These are phyloP conservation scores for Anniella stebbinsi DNA, from an alignment of 2,797 vertebrate genomes.

Conservation along the genomic window DNA sequence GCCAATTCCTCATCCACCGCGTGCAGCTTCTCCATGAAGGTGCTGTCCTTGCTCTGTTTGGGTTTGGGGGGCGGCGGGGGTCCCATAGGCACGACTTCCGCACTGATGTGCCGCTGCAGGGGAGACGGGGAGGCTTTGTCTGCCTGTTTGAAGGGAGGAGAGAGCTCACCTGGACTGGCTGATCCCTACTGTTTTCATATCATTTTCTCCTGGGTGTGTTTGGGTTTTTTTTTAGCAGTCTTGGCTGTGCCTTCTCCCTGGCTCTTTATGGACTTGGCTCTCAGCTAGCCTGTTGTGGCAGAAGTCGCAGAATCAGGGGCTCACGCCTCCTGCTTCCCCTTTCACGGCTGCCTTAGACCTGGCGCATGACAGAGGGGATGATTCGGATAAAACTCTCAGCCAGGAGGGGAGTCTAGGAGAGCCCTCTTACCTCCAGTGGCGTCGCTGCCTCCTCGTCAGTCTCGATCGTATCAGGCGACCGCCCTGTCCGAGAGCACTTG, in stretches of 20 bases:
- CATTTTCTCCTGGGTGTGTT: too few relatives aligned
- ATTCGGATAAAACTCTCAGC: too few relatives aligned
- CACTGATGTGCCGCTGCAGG: slow-evolving; percentile 75
- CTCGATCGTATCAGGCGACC: slow-evolving; percentile 64
- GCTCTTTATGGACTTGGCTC: background rate
- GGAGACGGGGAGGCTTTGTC: slow-evolving; percentile 32
- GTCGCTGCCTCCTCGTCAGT: slow-evolving; percentile 80
- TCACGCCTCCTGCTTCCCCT: background rate
- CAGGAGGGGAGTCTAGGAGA: too few relatives aligned
- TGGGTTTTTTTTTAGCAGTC: too few relatives aligned
- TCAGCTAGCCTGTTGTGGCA: background rate
- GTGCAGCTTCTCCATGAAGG: slow-evolving; percentile 92
- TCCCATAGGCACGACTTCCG: slow-evolving; percentile 84
- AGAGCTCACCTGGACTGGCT: background rate
- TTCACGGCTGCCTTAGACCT: background rate
- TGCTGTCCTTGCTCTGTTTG: slow-evolving; percentile 79
- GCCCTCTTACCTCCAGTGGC: slow-evolving; percentile 62
- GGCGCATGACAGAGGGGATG: background rate
- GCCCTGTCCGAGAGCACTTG: slow-evolving; percentile 66
- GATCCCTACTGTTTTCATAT: background rate
- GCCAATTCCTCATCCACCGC: slow-evolving; percentile 93
- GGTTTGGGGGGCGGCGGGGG: slow-evolving; percentile 80
- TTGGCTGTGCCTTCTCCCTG: background rate
- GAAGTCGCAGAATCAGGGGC: too few relatives aligned
- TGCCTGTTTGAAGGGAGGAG: background rate